Conservation (phyloP, 2,888 invertebrate genomes). For the Scaptomyza cyrtandrae region DNA sequence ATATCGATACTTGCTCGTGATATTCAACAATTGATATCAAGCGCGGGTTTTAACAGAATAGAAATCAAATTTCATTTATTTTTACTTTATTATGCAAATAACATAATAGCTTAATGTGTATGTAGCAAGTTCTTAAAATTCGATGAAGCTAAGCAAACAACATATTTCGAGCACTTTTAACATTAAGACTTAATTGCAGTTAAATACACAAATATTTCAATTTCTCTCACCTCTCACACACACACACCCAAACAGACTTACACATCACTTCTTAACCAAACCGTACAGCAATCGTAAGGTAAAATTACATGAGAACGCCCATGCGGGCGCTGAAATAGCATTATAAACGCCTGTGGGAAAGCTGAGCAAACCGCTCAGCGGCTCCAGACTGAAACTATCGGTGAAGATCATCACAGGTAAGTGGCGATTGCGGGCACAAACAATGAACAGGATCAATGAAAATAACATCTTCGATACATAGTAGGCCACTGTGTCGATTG, state of each 20-base stretch:
- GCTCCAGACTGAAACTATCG: conserved; percentile 84
- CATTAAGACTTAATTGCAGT: conserved; percentile 27
- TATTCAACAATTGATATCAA: not conserved
- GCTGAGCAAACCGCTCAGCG: conserved; percentile 85
- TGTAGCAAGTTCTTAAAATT: conserved; percentile 26
- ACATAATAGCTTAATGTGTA: conserved; percentile 27
- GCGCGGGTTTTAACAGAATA: conserved; percentile 14
- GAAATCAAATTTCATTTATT: not conserved
- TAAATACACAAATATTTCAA: conserved; percentile 20
- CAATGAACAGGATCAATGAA: conserved; percentile 80
- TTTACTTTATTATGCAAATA: conserved; percentile 22
- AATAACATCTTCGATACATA: conserved; percentile 84
- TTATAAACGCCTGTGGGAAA: conserved; percentile 85
- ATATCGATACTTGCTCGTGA: conserved; percentile 5
- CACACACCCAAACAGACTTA: conserved; percentile 23
- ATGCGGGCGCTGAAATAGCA: conserved; percentile 85
- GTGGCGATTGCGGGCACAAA: conserved; percentile 84
- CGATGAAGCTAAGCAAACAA: conserved; percentile 33
- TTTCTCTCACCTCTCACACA: not conserved
- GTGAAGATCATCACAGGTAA: conserved; percentile 85
- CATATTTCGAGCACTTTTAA: conserved; percentile 49
- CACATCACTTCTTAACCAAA: conserved; percentile 59
- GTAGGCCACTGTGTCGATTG: conserved; percentile 70
- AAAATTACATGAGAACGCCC: conserved; percentile 85
- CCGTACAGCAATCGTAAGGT: conserved; percentile 81